Conservation (phyloP, 2,113 vertebrate species). For the Engraulis encrasicolus region DNA sequence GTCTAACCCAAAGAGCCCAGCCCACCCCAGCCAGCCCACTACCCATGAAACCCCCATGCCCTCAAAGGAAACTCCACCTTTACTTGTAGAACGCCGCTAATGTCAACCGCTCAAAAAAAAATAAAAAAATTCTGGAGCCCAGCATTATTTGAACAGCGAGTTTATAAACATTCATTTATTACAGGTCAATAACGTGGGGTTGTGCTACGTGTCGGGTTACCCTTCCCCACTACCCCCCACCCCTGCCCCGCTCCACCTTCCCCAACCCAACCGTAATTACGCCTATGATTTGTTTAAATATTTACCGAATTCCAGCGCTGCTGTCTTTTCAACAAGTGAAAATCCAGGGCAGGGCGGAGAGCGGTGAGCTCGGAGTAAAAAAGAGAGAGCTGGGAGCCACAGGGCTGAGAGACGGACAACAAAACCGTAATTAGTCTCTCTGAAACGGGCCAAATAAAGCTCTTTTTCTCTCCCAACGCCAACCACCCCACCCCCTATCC, state of each 20-base stretch:
- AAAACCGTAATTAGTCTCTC: slow-evolving; percentile 65
- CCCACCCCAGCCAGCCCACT: not conserved
- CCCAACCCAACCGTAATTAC: slow-evolving; percentile 57
- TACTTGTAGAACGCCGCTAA: slow-evolving; percentile 57
- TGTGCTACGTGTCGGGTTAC: slow-evolving; percentile 45
- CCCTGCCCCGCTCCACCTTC: no score
- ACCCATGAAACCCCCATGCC: not conserved
- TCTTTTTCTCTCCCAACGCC: no score
- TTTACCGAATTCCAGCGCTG: slow-evolving; percentile 66
- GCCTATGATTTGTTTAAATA: slow-evolving; percentile 66
- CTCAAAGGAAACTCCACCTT: slow-evolving; percentile 75
- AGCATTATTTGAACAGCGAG: slow-evolving; percentile 64
- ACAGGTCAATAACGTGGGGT: slow-evolving; percentile 47
- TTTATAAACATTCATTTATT: slow-evolving; percentile 66
- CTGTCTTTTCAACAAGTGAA: slow-evolving; percentile 41
- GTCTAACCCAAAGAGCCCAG: not conserved
- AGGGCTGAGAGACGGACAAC: slow-evolving; percentile 55
- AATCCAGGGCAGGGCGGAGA: slow-evolving; percentile 53
- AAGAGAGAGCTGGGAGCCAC: slow-evolving; percentile 49
- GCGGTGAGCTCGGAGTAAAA: no score
- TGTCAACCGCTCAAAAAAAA: slow-evolving; percentile 40
- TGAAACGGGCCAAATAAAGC: slow-evolving; percentile 44
- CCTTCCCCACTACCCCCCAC: not conserved
- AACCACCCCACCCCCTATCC: no score
- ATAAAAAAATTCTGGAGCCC: slow-evolving; percentile 35